Base-by-base conservation (phyloP, 2,797 vertebrate genomes). In the Onychomys torridus region DNA sequence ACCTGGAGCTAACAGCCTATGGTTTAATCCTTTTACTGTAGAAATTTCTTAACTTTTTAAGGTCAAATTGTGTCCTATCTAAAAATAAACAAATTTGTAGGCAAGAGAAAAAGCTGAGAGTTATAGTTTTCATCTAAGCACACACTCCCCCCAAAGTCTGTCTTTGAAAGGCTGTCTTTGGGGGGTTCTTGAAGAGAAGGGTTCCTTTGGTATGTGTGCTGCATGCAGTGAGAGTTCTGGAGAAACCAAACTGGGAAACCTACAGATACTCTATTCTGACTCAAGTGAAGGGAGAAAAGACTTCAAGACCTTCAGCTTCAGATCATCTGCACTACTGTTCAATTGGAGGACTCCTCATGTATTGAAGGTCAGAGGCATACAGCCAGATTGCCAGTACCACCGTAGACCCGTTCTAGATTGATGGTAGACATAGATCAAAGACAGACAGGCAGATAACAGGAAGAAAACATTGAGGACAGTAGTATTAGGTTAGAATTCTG, bases 1-100 rank as follows among this genome's bases (percentile, higher is more conserved):
- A 94, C 93, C 69, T 55, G 9, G 11, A 85, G 52, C 89, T 86
- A 76, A 77, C n/a, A 61, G 81, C 78, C 77, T 65, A 5, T 23
- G 77, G 84, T 89, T 96, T 90, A 34, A 71, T 92, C 91, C n/a
- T 84, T 93, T 91, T 93, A 82, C 75, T 67, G 40, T 14, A 93
- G 83, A 92, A 81, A 43, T 85, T 88, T 89, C 49, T 71, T 92
- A 93, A 77, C 40, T 49, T 91, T 96, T 96, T 94, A 84, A 52
- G 49, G 71, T 6, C 2, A 76, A 88, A 61, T 63, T 71, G 1
- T 84, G 59, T 43, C 46, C 78, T 59, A 65, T 65, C 84, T 95
- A 78, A 76, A 86, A 79, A 91, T 83, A 65, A 32, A 73, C 71
- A 61, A 46, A 94, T 79, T 90, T 71, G 71, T 81, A 77, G 81